A percentile compares a stretch with the other conserved stretches of the same genome.
phyloP scores from a whole-genome alignment of 1,140 invertebrate genomes.

The Dufourea novaeangliae region DNA sequence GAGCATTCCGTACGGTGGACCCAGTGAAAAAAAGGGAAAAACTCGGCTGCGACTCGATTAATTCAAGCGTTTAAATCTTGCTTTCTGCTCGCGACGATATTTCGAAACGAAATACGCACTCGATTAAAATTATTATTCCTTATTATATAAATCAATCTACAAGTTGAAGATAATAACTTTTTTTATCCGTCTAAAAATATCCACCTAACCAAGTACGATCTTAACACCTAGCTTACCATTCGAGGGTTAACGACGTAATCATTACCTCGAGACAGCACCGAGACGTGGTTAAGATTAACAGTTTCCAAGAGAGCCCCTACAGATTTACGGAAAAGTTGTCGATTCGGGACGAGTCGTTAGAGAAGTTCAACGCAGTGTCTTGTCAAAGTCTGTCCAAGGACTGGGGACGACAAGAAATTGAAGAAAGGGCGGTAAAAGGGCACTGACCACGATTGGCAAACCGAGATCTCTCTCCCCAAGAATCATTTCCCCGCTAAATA shows the following conservation, averaged over 20 bases:
- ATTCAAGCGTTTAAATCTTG: not conserved
- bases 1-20: not conserved
- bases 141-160: no score
- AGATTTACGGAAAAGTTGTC: not conserved
- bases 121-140: no score
- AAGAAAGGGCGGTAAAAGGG: not conserved
- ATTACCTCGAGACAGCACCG: not conserved
- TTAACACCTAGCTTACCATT: no score
- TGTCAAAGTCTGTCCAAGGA: not conserved
- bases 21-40: not conserved
- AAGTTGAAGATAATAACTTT: no score
- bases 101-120: no score
- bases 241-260: no score
- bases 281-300: not conserved
- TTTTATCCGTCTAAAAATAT: no score
- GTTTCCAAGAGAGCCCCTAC: not conserved
- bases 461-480: not conserved
- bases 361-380: not conserved
- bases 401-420: not conserved
- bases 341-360: not conserved
- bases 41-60: not conserved
- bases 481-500: not conserved
- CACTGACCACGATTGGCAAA: not conserved
- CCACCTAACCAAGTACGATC: no score
- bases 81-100: no score